Conservation (phyloP, 1,140 invertebrate species). For the Anoplophora glabripennis region DNA sequence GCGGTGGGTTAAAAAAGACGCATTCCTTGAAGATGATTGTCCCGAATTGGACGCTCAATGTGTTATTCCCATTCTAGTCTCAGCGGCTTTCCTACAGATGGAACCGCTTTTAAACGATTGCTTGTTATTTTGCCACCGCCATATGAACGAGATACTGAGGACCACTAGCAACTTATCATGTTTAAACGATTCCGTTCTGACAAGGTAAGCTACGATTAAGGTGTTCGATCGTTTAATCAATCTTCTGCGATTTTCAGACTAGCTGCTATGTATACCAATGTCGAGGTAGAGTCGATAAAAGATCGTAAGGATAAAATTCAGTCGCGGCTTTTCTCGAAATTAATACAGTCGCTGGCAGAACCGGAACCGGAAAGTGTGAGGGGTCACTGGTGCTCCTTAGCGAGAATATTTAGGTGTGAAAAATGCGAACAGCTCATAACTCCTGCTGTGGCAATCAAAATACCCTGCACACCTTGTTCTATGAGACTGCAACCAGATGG, state of each 20-base stretch:
- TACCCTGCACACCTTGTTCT: constrained; percentile 64
- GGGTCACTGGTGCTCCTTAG: constrained; percentile 75
- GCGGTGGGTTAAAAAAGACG: constrained; percentile 83
- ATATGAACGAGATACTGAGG: constrained; percentile 77
- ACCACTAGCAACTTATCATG: constrained; percentile 76
- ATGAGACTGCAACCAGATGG: constrained; percentile 70
- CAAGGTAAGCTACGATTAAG: constrained; percentile 53
- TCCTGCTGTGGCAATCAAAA: constrained; percentile 61
- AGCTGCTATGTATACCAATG: constrained; percentile 76
- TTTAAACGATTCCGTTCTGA: constrained; percentile 74
- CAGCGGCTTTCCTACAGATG: constrained; percentile 93
- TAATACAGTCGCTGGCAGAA: constrained; percentile 72
- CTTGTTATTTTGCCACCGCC: constrained; percentile 73
- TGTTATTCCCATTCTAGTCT: constrained; percentile 88
- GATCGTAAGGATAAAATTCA: constrained; percentile 83
- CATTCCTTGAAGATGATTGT: constrained; percentile 62
- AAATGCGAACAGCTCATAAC: constrained; percentile 58
- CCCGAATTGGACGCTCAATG: constrained; percentile 78
- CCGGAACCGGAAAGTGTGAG: constrained; percentile 65
- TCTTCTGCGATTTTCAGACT: constrained; percentile 53
- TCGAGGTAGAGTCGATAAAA: constrained; percentile 70
- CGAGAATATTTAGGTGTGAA: constrained; percentile 59
- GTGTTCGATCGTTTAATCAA: neutral
- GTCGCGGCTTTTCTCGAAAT: constrained; percentile 76
- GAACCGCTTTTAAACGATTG: constrained; percentile 79